Percentiles rank a stretch among this genome's conserved stretches.
These are phyloP conservation scores for Pipistrellus pipistrellus DNA, from an alignment of 2,797 vertebrate genomes.

Conservation along the genomic window DNA sequence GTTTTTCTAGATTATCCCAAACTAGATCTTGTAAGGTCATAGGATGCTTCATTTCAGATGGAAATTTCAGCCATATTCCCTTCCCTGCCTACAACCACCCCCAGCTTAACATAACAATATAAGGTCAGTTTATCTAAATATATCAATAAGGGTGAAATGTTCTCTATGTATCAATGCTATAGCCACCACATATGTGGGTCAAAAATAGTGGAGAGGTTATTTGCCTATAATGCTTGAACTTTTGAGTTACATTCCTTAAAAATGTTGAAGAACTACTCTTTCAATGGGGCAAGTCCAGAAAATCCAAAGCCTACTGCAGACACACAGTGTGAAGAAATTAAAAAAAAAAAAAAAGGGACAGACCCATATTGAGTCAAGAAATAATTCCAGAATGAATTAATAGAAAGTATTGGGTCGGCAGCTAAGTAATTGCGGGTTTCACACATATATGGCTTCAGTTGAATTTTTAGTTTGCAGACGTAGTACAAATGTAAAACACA, in stretches of 20 bases:
- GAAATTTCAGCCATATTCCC: neutral
- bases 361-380: constrained; percentile 7
- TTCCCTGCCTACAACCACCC: neutral
- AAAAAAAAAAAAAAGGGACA: neutral
- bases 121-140: neutral
- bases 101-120: neutral
- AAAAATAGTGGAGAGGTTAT: neutral
- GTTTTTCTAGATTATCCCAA: neutral
- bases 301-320: neutral
- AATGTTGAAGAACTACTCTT: neutral
- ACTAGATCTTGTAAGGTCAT: neutral
- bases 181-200: neutral
- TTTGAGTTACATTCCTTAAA: constrained; percentile 34
- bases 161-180: neutral
- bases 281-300: neutral
- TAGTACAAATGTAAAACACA: too few species aligned
- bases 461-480: too few species aligned
- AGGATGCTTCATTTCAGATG: neutral
- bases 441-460: too few species aligned
- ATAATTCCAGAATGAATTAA: constrained; percentile 61
- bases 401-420: too few species aligned
- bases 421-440: too few species aligned
- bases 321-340: neutral
- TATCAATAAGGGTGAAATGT: neutral
- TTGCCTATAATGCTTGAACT: neutral